Evolutionary conservation across 2,113 vertebrate species (phyloP).

Genomic region (Phycodurus eques): DNA sequence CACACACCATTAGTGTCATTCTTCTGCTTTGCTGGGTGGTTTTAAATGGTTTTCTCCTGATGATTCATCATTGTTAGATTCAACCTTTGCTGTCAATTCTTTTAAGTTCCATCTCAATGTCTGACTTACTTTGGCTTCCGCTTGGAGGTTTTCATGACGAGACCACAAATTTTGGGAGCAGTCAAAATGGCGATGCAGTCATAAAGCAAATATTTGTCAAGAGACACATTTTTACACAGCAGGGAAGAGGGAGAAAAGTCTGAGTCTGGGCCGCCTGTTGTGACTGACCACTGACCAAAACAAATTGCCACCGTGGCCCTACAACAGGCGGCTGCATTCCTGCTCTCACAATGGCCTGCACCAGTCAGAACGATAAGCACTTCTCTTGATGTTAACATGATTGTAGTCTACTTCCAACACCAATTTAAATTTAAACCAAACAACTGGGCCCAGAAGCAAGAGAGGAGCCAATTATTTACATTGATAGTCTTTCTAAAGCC

Average conservation of each 20-base stretch:
- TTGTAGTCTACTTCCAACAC: not conserved
- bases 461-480: constrained; percentile 5
- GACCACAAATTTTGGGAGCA: constrained; percentile 12
- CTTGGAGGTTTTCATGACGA: constrained; percentile 16
- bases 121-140: constrained; percentile 16
- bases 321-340: not conserved
- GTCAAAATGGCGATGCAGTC: not conserved
- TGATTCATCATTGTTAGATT: constrained; percentile 59
- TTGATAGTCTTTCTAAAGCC: not conserved
- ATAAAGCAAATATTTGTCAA: constrained; percentile 44
- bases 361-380: not conserved
- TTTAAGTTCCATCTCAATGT: constrained; percentile 27
- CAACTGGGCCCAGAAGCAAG: not conserved
- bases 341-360: not conserved
- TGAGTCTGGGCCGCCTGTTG: constrained; percentile 5
- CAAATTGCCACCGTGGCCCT: not conserved
- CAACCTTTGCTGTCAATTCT: constrained; percentile 54
- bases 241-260: constrained; percentile 28
- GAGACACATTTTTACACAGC: constrained; percentile 53
- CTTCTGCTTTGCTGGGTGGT: constrained; percentile 36
- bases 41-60: constrained; percentile 46
- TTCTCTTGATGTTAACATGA: not conserved
- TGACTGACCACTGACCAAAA: constrained; percentile 11
- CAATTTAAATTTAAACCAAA: not conserved
- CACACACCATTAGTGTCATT: constrained; percentile 63